Percentiles rank a stretch among this genome's conserved stretches.
phyloP scores from a whole-genome alignment of 2,888 invertebrate genomes.

The Cephus rjabovi region DNA sequence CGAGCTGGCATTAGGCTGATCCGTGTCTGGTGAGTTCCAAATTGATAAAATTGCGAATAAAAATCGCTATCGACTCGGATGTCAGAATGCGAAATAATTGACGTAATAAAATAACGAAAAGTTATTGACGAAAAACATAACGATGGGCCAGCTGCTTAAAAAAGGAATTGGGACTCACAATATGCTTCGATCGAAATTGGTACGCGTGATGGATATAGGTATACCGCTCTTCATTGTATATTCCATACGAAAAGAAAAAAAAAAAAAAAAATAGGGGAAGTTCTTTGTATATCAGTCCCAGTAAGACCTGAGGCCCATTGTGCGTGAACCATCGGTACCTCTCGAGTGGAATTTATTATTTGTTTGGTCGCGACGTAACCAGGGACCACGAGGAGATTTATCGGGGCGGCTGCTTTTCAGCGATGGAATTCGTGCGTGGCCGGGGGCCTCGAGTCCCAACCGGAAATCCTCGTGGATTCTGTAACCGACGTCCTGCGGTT shows the following conservation, averaged over 20 bases:
- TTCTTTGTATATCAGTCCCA: background rate
- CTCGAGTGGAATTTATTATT: constrained; percentile 52
- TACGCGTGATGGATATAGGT: background rate
- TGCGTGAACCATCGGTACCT: constrained; percentile 7
- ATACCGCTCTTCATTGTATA: background rate
- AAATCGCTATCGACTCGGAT: background rate
- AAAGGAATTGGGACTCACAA: background rate
- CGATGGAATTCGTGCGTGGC: constrained; percentile 15
- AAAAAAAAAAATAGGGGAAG: background rate
- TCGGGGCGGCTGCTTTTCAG: constrained; percentile 15
- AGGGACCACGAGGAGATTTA: constrained; percentile 14
- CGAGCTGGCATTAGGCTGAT: background rate
- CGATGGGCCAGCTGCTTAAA: background rate
- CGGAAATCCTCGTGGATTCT: background rate
- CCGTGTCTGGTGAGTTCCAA: background rate
- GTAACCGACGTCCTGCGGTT: background rate
- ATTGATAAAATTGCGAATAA: background rate
- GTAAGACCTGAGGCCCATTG: background rate
- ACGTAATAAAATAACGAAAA: background rate
- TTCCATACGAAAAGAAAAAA: background rate
- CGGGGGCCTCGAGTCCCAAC: background rate
- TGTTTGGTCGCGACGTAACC: constrained; percentile 45
- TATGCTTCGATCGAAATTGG: background rate
- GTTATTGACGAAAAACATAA: background rate
- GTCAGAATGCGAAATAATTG: background rate